Base-by-base conservation (phyloP, 2,797 vertebrate genomes). In the Pangasius macronema region DNA sequence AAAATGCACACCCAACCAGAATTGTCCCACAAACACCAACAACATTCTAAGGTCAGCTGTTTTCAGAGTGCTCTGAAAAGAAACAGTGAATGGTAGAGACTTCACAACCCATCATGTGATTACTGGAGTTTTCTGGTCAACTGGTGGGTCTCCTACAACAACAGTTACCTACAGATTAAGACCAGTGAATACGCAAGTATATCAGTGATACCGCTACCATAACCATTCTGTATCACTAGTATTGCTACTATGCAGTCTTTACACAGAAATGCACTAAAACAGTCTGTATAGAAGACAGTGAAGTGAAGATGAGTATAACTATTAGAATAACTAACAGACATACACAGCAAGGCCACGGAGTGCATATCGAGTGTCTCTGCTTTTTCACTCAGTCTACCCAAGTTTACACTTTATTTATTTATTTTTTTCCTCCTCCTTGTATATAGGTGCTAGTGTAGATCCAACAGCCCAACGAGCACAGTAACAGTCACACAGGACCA, bases 161-260 rank as follows among this genome's bases (percentile, higher is more conserved):
- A 80, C 53, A 57, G 8, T 57, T 13, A 13, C 20, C 53, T 36
- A 80, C 20, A 42, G 30, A n/a, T 27, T 42, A 81, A 81, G 79
- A 61, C 36, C 13, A 81, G 79, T 81, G 36, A 81, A 61, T n/a
- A 59, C 22, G 27, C 30, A 72, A 24, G 8, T 72, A 72, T 16
- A 57, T 39, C 49, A 5, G 39, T 18, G 49, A 87, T 36, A 51
- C 5, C 36, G 27, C 51, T 20, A 20, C 6, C 16, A 82, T 49
- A 72, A 30, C 51, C 85, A 61, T 72, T 79, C 36, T 80, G 76
- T 42, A 86, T 36, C 20, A 72, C 18, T 30, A 81, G n/a, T 46
- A 59, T 27, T 57, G 24, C 76, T 65, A 82, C 22, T 42, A 22
- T 63, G 57, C 39, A 61, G 36, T 70, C 33, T 82, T 53, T 20